Evolutionary conservation across 2,113 vertebrate genomes (phyloP).

Genomic region (Climacteris rufus): DNA sequence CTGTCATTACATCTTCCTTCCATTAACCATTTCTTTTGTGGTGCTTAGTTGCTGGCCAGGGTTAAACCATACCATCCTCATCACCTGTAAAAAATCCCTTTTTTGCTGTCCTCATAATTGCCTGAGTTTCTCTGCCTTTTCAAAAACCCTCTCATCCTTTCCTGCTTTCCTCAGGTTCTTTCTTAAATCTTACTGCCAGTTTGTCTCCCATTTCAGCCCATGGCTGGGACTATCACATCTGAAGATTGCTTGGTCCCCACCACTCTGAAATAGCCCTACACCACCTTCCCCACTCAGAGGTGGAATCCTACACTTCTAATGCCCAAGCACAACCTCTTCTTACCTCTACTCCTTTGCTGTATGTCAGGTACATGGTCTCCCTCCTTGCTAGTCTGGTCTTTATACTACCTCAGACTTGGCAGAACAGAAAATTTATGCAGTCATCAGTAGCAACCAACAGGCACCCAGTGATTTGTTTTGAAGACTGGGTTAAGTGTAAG

Average conservation of each 20-base stretch:
- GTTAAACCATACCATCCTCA: not conserved
- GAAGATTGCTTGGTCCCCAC: not conserved
- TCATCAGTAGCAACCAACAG: not conserved
- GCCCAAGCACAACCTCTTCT: not conserved
- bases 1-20: not conserved
- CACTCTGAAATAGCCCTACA: not conserved
- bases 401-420: not conserved
- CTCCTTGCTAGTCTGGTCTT: not conserved
- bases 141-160: not conserved
- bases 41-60: not conserved
- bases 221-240: not conserved
- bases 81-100: not conserved
- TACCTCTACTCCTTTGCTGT: not conserved
- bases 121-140: not conserved
- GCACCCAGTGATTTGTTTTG: not conserved
- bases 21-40: not conserved
- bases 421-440: not conserved
- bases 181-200: not conserved
- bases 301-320: not conserved
- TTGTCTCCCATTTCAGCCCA: not conserved
- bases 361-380: not conserved
- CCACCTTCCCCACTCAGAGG: not conserved
- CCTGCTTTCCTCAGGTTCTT: not conserved
- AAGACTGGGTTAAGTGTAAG: not conserved
- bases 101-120: not conserved